Conservation (phyloP, 2,113 vertebrate species). For the Abramis brama region DNA sequence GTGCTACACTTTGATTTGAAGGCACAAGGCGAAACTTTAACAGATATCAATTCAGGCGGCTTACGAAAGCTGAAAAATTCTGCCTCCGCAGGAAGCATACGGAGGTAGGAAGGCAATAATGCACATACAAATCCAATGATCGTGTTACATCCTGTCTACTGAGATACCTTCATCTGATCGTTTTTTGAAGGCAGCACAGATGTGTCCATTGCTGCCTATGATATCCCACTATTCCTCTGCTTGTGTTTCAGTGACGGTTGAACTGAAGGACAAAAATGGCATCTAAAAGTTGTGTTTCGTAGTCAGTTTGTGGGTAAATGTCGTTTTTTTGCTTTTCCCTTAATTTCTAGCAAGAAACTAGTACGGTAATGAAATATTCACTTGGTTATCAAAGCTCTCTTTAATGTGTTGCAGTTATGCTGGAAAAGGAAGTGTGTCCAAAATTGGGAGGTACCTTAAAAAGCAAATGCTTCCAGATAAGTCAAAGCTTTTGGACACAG, state of each 20-base stretch:
- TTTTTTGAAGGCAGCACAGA: conserved; percentile 1
- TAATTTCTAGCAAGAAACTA: not conserved
- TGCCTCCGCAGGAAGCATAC: not conserved
- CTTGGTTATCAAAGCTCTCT: not conserved
- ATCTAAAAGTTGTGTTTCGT: not conserved
- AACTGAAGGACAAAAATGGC: not conserved
- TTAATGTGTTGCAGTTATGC: not conserved
- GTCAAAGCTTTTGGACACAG: not conserved
- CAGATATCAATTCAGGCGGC: not conserved
- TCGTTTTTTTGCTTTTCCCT: not conserved
- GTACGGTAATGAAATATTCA: not conserved
- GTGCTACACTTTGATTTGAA: not conserved
- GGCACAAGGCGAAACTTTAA: not conserved
- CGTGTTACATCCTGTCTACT: not conserved
- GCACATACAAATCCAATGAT: not conserved
- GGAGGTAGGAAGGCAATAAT: not conserved
- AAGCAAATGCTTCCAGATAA: not conserved
- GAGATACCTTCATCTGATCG: conserved; percentile 58
- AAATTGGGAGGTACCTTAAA: not conserved
- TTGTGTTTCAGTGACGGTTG: not conserved
- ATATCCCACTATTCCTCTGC: not conserved
- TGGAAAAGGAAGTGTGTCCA: not conserved
- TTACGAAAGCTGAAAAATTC: conserved; percentile 28
- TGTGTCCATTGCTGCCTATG: not conserved
- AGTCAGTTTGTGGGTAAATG: not conserved